Evolutionary conservation across 2,113 vertebrate species (phyloP).

Genomic region (Clarias macrocephalus): DNA sequence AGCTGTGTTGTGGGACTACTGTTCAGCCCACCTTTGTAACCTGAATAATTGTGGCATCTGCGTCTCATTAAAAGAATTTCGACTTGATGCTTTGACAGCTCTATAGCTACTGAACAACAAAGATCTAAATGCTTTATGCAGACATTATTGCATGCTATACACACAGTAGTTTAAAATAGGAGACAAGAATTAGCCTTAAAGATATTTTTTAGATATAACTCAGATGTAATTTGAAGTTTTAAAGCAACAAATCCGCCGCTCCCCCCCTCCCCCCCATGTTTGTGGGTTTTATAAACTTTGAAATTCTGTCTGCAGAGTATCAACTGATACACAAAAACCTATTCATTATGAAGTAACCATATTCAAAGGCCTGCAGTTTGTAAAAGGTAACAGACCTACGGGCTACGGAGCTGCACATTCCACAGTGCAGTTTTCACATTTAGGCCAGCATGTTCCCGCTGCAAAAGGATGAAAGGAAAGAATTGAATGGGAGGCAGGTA

Average conservation of each 20-base stretch:
- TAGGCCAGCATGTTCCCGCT: conserved; percentile 34
- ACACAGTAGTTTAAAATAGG: background rate
- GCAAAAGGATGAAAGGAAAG: conserved; percentile 48
- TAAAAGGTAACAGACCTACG: conserved; percentile 27
- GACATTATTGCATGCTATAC: background rate
- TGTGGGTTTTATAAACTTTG: background rate
- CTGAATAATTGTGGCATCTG: conserved; percentile 46
- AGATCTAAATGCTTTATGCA: conserved; percentile 23
- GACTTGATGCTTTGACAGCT: conserved; percentile 42
- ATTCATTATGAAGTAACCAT: background rate
- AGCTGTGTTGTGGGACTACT: conserved; percentile 53
- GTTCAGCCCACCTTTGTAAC: conserved; percentile 41
- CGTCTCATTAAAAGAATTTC: conserved; percentile 45
- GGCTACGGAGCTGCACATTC: conserved; percentile 14
- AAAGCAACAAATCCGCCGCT: background rate
- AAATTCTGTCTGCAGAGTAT: background rate
- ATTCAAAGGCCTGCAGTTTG: conserved; percentile 3
- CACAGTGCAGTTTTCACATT: conserved; percentile 22
- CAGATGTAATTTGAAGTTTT: conserved; percentile 10
- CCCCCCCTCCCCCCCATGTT: no score
- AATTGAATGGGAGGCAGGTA: conserved; percentile 51
- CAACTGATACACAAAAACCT: background rate
- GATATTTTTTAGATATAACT: background rate
- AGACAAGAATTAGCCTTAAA: background rate
- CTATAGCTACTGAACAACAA: conserved; percentile 34